Evolutionary conservation across 2,113 vertebrate genomes (phyloP).

Genomic region (Aramus guarauna): DNA sequence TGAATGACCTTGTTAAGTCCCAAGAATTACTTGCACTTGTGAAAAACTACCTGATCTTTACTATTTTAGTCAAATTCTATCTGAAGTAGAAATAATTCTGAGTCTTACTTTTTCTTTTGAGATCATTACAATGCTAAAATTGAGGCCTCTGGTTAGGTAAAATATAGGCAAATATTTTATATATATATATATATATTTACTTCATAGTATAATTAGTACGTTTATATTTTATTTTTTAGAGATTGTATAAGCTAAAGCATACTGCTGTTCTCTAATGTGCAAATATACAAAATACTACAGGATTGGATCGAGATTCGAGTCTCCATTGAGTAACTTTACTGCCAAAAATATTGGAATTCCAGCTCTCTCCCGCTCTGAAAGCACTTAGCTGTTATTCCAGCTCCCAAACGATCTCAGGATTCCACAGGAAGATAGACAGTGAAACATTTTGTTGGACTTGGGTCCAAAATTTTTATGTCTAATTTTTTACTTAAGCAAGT

Average conservation of each 20-base stretch:
- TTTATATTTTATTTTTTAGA: neutral
- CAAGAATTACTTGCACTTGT: neutral
- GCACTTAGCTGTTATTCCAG: neutral
- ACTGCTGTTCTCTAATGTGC: neutral
- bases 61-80: neutral
- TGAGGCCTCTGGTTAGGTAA: neutral
- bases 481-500: neutral
- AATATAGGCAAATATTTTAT: neutral
- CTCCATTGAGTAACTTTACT: neutral
- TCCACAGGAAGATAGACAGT: neutral
- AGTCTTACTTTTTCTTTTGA: neutral
- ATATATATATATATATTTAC: neutral
- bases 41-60: neutral
- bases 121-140: neutral
- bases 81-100: neutral
- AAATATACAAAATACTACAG: neutral
- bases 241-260: neutral
- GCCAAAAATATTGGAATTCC: neutral
- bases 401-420: neutral
- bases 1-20: neutral
- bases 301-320: neutral
- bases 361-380: neutral
- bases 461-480: neutral
- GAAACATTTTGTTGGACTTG: neutral
- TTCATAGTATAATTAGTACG: neutral